A percentile compares a stretch with the other conserved stretches of the same genome.
These are phyloP conservation scores for Scomber colias DNA, from an alignment of 2,113 vertebrate genomes.

Conservation along the genomic window DNA sequence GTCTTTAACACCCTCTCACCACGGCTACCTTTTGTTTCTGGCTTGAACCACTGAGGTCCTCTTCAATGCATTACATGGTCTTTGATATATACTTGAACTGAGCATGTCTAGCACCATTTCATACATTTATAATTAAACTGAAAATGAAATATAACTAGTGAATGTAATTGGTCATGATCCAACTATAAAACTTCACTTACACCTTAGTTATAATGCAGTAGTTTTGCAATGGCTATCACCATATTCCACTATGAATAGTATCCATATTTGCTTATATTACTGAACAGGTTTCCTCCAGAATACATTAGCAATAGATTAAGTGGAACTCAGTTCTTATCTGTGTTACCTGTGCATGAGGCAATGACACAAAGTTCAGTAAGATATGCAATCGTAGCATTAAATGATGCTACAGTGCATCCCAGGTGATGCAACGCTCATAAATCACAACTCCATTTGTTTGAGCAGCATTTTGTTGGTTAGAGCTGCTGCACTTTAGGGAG, in stretches of 20 bases:
- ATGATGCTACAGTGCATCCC: not conserved
- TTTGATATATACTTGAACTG: not conserved
- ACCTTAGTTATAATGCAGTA: not conserved
- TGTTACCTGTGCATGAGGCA: not conserved
- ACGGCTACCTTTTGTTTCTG: not conserved
- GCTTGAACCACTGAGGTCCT: slow-evolving; percentile 6
- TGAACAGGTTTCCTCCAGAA: not conserved
- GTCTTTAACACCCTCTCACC: not conserved
- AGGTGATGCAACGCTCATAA: slow-evolving; percentile 26
- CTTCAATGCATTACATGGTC: not conserved
- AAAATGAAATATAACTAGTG: not conserved
- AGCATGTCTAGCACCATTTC: not conserved
- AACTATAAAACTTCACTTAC: not conserved
- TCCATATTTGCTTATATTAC: slow-evolving; percentile 6
- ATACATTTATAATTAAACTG: not conserved
- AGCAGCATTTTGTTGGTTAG: slow-evolving; percentile 32
- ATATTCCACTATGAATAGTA: not conserved
- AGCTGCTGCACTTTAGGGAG: slow-evolving; percentile 19
- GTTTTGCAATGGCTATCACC: not conserved
- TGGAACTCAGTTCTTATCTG: not conserved
- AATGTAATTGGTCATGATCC: not conserved
- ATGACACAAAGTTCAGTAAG: not conserved
- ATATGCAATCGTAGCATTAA: slow-evolving; percentile 16
- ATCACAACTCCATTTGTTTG: slow-evolving; percentile 30
- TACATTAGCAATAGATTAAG: slow-evolving; percentile 5